These are phyloP conservation scores for Ctenicera cuprea DNA, from an alignment of 2,888 invertebrate genomes.

Conservation along the genomic window DNA sequence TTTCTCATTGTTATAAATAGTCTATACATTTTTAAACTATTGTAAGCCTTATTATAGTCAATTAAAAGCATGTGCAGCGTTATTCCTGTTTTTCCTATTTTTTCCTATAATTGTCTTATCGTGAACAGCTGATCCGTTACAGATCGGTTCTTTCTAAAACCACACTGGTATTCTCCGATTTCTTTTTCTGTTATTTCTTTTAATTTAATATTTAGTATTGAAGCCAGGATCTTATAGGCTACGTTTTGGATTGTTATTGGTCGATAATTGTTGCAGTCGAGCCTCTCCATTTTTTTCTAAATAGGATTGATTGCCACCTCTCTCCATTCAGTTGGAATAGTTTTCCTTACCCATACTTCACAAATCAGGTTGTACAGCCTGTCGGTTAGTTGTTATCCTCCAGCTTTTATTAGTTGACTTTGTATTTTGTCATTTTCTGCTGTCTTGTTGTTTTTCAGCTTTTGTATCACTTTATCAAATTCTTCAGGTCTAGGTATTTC, in stretches of 20 bases:
- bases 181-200: constrained; percentile 12
- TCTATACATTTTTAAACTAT: not conserved
- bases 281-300: not conserved
- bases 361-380: not conserved
- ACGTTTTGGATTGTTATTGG: constrained; percentile 3
- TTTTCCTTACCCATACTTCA: not conserved
- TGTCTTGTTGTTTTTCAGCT: no score
- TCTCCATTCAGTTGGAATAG: not conserved
- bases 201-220: constrained; percentile 18
- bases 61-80: not conserved
- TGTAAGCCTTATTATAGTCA: not conserved
- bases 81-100: constrained; percentile 1
- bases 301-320: no score
- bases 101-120: not conserved
- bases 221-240: constrained; percentile 16
- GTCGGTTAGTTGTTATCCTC: not conserved
- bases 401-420: not conserved
- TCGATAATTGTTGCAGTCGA: constrained; percentile 13
- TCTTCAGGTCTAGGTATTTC: not conserved
- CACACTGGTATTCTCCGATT: no score
- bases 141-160: no score
- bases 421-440: not conserved
- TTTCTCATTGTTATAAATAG: constrained; percentile 1
- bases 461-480: not conserved
- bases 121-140: not conserved